Percentiles rank a stretch among this genome's conserved stretches.
Evolutionary conservation across 1,140 invertebrate species (phyloP).

Genomic region (Aporrectodea caliginosa): DNA sequence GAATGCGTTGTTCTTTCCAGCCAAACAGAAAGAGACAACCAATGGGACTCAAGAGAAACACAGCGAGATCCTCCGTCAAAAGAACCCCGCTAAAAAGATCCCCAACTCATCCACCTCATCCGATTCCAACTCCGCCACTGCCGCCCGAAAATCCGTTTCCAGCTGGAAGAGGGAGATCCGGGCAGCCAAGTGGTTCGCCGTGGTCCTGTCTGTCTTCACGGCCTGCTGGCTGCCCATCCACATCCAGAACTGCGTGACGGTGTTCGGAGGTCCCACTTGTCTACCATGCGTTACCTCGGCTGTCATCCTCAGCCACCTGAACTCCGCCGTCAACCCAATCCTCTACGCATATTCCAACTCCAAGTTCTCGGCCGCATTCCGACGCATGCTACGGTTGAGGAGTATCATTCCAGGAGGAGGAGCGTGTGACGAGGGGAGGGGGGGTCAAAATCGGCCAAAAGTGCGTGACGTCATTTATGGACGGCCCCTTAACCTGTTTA

Average conservation of each 20-base stretch:
- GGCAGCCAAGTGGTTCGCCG: slow-evolving; percentile 48
- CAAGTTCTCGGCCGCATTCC: slow-evolving; percentile 76
- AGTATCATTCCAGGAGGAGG: too few relatives aligned
- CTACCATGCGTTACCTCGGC: slow-evolving; percentile 54
- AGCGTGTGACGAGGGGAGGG: too few relatives aligned
- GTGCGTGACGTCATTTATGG: too few relatives aligned
- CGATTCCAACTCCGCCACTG: not conserved
- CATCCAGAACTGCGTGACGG: slow-evolving; percentile 42
- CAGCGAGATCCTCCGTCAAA: too few relatives aligned
- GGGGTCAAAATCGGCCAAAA: too few relatives aligned
- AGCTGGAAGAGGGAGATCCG: slow-evolving; percentile 42
- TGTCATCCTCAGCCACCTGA: slow-evolving; percentile 64
- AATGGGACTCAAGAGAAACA: too few relatives aligned
- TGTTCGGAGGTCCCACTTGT: slow-evolving; percentile 36
- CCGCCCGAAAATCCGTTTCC: not conserved
- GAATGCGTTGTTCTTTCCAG: too few relatives aligned
- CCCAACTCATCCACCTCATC: not conserved
- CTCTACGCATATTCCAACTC: slow-evolving; percentile 73
- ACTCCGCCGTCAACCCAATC: slow-evolving; percentile 53
- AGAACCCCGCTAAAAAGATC: too few relatives aligned
- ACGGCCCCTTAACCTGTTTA: too few relatives aligned
- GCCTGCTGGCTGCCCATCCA: slow-evolving; percentile 51
- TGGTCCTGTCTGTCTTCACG: slow-evolving; percentile 46
- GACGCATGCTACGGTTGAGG: slow-evolving; percentile 37
- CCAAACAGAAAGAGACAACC: too few relatives aligned